phyloP scores from a whole-genome alignment of 2,113 vertebrate species.

The Trogon melanurus region DNA sequence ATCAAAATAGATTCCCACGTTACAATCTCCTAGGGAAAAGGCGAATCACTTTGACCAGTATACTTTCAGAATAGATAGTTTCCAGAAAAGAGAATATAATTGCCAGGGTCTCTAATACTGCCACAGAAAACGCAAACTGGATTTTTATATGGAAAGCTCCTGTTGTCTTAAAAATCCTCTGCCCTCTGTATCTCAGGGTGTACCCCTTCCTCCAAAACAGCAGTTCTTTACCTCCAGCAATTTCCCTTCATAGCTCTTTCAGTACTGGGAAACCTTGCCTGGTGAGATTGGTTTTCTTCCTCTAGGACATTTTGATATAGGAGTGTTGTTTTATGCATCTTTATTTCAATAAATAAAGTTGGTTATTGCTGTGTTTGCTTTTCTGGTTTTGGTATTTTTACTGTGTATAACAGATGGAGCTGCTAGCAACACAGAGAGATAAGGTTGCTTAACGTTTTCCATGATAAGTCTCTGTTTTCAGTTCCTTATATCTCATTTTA shows the following conservation, averaged over 20 bases:
- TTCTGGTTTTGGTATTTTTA: conserved; percentile 56
- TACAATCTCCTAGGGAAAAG: not conserved
- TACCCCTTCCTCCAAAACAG: not conserved
- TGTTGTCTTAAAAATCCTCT: not conserved
- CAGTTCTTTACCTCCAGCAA: conserved; percentile 27
- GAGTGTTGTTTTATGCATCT: conserved; percentile 47
- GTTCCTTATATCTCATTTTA: conserved; percentile 47
- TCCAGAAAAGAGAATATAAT: not conserved
- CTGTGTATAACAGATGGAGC: conserved; percentile 49
- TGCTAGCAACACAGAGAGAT: conserved; percentile 48
- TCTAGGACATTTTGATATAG: conserved; percentile 52
- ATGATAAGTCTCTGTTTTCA: conserved; percentile 30
- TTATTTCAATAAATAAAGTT: conserved; percentile 66
- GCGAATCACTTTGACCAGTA: not conserved
- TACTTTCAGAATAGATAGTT: not conserved
- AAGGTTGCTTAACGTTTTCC: conserved; percentile 52
- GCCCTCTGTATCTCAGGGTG: not conserved
- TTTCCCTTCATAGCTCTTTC: not conserved
- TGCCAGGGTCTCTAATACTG: not conserved
- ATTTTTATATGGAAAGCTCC: not conserved
- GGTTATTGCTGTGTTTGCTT: conserved; percentile 45
- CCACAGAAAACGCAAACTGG: not conserved
- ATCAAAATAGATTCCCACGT: conserved; percentile 13
- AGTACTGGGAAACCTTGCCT: not conserved
- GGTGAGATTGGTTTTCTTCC: conserved; percentile 50